Evolutionary conservation across 2,113 vertebrate genomes (phyloP), one percentile per base, ranked within the genome.

Genomic region (Corynorhinus townsendii): DNA sequence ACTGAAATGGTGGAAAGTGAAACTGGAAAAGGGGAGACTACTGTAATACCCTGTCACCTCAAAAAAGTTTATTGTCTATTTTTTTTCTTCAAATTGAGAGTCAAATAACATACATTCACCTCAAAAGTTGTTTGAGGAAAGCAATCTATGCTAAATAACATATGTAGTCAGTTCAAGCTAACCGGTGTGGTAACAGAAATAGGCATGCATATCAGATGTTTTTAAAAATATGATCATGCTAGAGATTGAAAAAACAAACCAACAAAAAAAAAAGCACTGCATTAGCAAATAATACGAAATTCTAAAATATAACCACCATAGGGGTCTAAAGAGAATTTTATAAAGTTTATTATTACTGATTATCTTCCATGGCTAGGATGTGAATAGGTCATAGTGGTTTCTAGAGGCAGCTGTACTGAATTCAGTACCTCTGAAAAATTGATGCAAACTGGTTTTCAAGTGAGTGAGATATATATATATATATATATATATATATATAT

Each of bases 11-110:
- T 26, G 15, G 35, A 62, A 59, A 43, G 35, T 40, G 35, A 62
- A 82, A 6, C 35, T 81, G 76, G 45, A 38, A 26, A 40, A 40
- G 14, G 24, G 12, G 15, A 35, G 8, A 11, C 10, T 28, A 5
- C 2, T 35, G 4, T 59, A 71, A 87, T 40, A 83, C 1, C 17
- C 17, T 59, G 26, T 33, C 45, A 86, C 66, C 52, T 64, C 45
- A 86, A 52, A 7, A 88, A 94, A 75, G 3, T 17, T 86, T n/a
- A 40, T 73, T 88, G 10, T 68, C 85, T 82, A n/a, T 90, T 94
- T 93, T 40, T 94, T 94, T 40, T 93, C n/a, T 88, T 94, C 38
- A 75, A 85, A 76, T 15, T 66, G 75, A 71, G 10, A 76, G 56
- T 20, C 45, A 69, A 54, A 90, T 47, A 93, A 38, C 4, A 54